Percentiles rank a stretch among this genome's conserved stretches.
phyloP scores from a whole-genome alignment of 1,140 invertebrate species.

The Lasioglossum baleicum region DNA sequence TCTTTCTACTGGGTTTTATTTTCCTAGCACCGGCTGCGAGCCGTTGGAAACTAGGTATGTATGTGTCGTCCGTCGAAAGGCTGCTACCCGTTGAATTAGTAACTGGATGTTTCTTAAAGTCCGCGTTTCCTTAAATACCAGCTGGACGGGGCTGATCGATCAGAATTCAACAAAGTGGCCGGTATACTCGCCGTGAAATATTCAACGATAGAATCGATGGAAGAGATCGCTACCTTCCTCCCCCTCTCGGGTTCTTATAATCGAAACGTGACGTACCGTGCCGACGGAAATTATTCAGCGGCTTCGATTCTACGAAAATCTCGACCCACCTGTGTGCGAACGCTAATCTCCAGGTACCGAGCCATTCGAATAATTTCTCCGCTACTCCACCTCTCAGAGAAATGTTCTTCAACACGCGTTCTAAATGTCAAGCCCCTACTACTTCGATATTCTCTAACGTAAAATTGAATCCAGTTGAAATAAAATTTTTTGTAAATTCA shows the following conservation, averaged over 20 bases:
- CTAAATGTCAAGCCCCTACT: too few relatives aligned
- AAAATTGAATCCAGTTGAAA: too few relatives aligned
- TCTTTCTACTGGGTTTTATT: too few relatives aligned
- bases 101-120: constrained; percentile 20
- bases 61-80: background rate
- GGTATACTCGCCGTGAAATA: constrained; percentile 20
- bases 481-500: too few relatives aligned
- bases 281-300: constrained; percentile 18
- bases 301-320: constrained; percentile 16
- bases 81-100: constrained; percentile 13
- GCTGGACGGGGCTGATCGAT: constrained; percentile 8
- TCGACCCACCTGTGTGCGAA: background rate
- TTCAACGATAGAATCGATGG: constrained; percentile 29
- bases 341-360: background rate
- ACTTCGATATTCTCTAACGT: too few relatives aligned
- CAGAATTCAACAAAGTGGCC: constrained; percentile 23
- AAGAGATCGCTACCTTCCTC: background rate
- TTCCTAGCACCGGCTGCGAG: too few relatives aligned
- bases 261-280: constrained; percentile 1
- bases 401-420: background rate
- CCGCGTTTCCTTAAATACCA: constrained; percentile 10
- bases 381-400: background rate
- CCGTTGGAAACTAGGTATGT: background rate
- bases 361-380: background rate
- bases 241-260: background rate